Evolutionary conservation across 2,113 vertebrate species (phyloP).

Genomic region (Plecturocebus donacophilus): DNA sequence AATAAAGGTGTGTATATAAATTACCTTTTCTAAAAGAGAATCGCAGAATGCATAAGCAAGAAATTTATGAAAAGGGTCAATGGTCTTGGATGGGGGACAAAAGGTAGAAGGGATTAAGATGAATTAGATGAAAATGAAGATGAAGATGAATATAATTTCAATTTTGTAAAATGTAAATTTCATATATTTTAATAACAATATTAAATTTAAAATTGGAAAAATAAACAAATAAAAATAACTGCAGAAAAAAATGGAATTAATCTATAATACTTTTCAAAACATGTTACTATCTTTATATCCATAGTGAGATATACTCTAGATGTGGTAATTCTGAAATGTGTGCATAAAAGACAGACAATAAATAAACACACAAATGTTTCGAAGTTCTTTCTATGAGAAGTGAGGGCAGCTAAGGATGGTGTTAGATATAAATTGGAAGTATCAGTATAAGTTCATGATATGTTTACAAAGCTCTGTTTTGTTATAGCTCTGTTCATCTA

Average conservation of each 20-base stretch:
- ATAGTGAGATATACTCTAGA: background rate
- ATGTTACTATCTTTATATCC: background rate
- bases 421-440: background rate
- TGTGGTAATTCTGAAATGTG: background rate
- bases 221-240: background rate
- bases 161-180: background rate
- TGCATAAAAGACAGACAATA: background rate
- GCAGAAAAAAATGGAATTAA: background rate
- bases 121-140: background rate
- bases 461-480: background rate
- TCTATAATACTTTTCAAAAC: background rate
- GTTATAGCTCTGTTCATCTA: background rate
- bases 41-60: background rate
- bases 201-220: background rate
- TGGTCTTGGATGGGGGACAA: background rate
- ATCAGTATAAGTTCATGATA: background rate
- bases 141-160: background rate
- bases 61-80: background rate
- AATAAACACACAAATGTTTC: background rate
- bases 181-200: background rate
- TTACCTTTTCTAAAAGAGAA: background rate
- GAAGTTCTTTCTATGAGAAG: background rate
- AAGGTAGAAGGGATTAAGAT: background rate
- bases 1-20: background rate
- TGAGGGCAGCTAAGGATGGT: background rate